phyloP scores from a whole-genome alignment of 2,797 vertebrate genomes.

The Chaetophractus vellerosus region DNA sequence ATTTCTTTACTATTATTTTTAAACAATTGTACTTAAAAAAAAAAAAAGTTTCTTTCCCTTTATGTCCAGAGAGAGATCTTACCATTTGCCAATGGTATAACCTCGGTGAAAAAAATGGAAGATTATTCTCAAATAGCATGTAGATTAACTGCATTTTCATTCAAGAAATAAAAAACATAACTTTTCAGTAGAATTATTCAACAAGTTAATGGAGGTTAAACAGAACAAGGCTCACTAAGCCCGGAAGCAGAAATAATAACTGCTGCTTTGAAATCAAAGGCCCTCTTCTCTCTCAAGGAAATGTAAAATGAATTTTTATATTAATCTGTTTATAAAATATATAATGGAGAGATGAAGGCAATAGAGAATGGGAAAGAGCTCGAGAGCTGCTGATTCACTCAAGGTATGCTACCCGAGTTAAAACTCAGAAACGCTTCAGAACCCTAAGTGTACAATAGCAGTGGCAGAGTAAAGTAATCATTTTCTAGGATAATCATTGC shows the following conservation, averaged over 20 bases:
- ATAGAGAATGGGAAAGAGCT: not conserved
- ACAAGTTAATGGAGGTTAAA: conserved; percentile 69
- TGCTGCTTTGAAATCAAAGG: not conserved
- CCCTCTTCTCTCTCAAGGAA: not conserved
- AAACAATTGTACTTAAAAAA: not conserved
- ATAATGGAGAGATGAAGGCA: not conserved
- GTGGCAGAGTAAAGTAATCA: not conserved
- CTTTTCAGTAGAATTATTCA: conserved; percentile 58
- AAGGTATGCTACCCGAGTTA: not conserved
- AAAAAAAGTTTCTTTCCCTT: not conserved
- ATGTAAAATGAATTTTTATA: conserved; percentile 17
- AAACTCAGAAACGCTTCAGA: not conserved
- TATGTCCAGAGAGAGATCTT: not conserved
- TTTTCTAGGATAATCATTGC: not conserved
- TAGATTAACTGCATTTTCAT: conserved; percentile 40
- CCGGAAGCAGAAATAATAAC: conserved; percentile 40
- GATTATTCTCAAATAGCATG: conserved; percentile 45
- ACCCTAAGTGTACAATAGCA: not conserved
- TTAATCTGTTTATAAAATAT: conserved; percentile 26
- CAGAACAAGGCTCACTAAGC: not conserved
- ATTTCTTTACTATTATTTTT: not conserved
- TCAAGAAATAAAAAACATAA: conserved; percentile 55
- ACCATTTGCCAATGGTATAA: not conserved
- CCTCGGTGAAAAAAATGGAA: conserved; percentile 46
- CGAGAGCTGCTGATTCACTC: not conserved